Percentiles rank a stretch among this genome's conserved stretches.
These are phyloP conservation scores for Pseudorhombus dupliciocellatus DNA, from an alignment of 2,113 vertebrate species.

Conservation along the genomic window DNA sequence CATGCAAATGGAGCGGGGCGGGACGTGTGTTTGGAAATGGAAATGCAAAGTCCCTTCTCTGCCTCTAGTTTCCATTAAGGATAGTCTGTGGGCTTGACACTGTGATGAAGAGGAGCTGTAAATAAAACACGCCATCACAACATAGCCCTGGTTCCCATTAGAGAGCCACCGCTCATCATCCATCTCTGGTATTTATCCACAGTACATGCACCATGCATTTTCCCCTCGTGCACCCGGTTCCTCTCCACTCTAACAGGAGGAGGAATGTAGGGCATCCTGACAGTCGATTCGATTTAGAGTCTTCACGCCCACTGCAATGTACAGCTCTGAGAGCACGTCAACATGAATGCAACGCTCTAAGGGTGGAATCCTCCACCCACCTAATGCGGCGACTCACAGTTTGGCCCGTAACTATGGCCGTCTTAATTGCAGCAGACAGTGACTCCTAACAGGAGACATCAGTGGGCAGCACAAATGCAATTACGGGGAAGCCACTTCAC, in stretches of 20 bases:
- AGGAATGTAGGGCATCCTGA: slow-evolving; percentile 66
- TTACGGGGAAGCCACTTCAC: slow-evolving; percentile 69
- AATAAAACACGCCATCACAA: slow-evolving; percentile 52
- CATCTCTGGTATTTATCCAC: slow-evolving; percentile 46
- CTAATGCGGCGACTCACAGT: slow-evolving; percentile 62
- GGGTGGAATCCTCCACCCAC: slow-evolving; percentile 37
- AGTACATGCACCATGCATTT: slow-evolving; percentile 12
- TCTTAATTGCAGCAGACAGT: slow-evolving; percentile 80
- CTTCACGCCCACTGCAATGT: slow-evolving; percentile 35
- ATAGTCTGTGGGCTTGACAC: slow-evolving; percentile 35
- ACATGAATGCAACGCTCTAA: slow-evolving; percentile 70
- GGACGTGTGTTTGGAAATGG: slow-evolving; percentile 29
- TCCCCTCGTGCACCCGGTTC: neutral
- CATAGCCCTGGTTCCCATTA: slow-evolving; percentile 64
- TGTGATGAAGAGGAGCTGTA: slow-evolving; percentile 58
- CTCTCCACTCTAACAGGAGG: slow-evolving; percentile 13
- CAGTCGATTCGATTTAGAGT: slow-evolving; percentile 64
- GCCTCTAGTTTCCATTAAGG: slow-evolving; percentile 33
- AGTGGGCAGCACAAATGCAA: slow-evolving; percentile 70
- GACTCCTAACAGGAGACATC: slow-evolving; percentile 76
- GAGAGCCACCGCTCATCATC: slow-evolving; percentile 50
- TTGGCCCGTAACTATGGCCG: slow-evolving; percentile 66
- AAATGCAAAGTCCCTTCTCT: slow-evolving; percentile 10
- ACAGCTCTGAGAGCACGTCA: slow-evolving; percentile 63
- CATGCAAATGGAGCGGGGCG: slow-evolving; percentile 24